phyloP scores from a whole-genome alignment of 2,797 vertebrate species.

The Tinamus major region DNA sequence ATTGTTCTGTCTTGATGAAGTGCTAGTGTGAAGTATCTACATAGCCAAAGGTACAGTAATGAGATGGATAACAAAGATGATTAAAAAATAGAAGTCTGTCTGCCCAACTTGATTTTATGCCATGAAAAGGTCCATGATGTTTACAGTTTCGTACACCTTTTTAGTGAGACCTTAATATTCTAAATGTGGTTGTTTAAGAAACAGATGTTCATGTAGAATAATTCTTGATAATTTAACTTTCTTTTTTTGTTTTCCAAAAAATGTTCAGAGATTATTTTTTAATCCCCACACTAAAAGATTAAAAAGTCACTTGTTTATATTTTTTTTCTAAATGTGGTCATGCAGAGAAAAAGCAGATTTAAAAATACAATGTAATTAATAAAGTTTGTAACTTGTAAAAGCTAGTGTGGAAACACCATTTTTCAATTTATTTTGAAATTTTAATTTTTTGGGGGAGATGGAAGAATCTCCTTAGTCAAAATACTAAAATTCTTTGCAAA shows the following conservation, averaged over 20 bases:
- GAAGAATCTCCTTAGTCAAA: background rate
- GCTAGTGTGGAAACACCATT: background rate
- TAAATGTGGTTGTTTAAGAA: background rate
- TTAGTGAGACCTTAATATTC: background rate
- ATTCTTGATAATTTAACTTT: background rate
- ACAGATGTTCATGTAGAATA: background rate
- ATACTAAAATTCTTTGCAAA: background rate
- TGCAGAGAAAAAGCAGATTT: background rate
- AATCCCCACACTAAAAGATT: background rate
- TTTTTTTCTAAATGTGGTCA: background rate
- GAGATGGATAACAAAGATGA: background rate
- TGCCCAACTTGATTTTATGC: background rate
- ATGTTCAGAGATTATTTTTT: background rate
- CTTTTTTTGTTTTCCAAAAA: background rate
- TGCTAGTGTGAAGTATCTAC: background rate
- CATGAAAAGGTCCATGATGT: background rate
- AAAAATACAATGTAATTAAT: background rate
- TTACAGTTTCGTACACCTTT: background rate
- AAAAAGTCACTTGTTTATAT: background rate
- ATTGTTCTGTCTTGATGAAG: background rate
- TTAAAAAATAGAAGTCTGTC: background rate
- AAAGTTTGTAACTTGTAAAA: background rate
- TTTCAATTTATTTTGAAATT: background rate
- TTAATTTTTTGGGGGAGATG: background rate
- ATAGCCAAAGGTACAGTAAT: background rate